Conservation (phyloP, 2,113 vertebrate genomes). For the Catagonus wagneri region DNA sequence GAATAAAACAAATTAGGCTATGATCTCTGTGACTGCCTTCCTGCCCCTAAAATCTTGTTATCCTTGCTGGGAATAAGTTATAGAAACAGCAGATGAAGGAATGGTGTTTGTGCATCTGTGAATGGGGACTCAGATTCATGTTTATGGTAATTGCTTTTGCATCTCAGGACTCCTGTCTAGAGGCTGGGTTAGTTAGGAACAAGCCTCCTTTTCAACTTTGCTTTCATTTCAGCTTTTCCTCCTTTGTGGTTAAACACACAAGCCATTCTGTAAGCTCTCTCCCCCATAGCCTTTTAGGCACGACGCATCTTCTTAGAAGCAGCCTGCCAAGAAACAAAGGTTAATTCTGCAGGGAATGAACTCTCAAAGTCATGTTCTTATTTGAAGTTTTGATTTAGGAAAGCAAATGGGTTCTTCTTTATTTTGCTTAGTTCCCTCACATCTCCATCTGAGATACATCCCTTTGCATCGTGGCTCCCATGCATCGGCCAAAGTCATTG, state of each 20-base stretch:
- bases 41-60: not conserved
- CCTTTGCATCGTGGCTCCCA: accelerated
- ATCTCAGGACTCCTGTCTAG: not conserved
- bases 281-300: not conserved
- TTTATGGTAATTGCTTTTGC: not conserved
- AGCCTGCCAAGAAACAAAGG: constrained; percentile 63
- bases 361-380: constrained; percentile 26
- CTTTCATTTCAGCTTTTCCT: constrained; percentile 39
- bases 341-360: constrained; percentile 57
- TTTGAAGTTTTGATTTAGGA: constrained; percentile 59
- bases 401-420: constrained; percentile 53
- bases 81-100: not conserved
- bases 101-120: not conserved
- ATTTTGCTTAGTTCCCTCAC: constrained; percentile 61
- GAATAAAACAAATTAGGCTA: not conserved
- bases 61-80: not conserved
- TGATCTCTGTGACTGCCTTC: not conserved
- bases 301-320: constrained; percentile 50
- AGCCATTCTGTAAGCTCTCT: not conserved
- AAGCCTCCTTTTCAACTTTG: not conserved
- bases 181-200: not conserved
- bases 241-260: not conserved
- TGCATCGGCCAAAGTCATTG: constrained; percentile 68
- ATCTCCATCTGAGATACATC: constrained; percentile 62
- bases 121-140: not conserved